Evolutionary conservation across 1,140 invertebrate genomes (phyloP), one percentile per base, ranked within the genome.

Genomic region (Lordiphosa stackelbergi): DNA sequence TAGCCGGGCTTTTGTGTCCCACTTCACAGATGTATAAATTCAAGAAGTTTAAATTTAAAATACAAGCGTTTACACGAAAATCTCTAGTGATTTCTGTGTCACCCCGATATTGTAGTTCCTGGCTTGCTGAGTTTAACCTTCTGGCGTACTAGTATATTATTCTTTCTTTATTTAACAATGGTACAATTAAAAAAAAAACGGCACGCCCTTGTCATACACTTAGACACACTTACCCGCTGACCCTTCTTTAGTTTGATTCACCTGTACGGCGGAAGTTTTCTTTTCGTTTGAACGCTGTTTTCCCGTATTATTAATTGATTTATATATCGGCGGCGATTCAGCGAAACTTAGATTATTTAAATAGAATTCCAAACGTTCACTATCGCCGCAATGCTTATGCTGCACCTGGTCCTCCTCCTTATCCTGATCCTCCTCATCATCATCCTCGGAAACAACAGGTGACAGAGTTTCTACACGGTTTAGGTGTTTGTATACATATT

Each of bases 401-500:
- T 58, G 35, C 34, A 57, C 43, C 31, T 41, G 46, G 34, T 40
- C 41, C 9, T n/a, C 41, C 36, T 28, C 36, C 35, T 9, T 28
- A 34, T 66, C 36, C 40, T 7, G 19, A 34, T 66, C 35, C 11
- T 9, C 64, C 34, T 61, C 43, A 53, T 46, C 53, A 31, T 81
- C 77, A 56, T 75, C 75, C 24, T 81, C 75, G 53, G 75, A 81
- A 75, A 81, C 77, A 83, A 81, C 77, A 83, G 77, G 77, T 72
- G 75, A 75, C 77, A 81, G 77, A 55, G 77, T 68, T 56, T 83
- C 75, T 81, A 75, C 75, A 83, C 75, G 71, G 72, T 84, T 74
- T 46, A 31, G 31, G 43, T 79, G 66, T 69, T 49, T 69, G 57
- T 60, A 72, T 70, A 70, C 57, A 81, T 60, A 75, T 81, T 73